Conservation (phyloP, 2,113 vertebrate genomes). For the Nycticryphes semicollaris region DNA sequence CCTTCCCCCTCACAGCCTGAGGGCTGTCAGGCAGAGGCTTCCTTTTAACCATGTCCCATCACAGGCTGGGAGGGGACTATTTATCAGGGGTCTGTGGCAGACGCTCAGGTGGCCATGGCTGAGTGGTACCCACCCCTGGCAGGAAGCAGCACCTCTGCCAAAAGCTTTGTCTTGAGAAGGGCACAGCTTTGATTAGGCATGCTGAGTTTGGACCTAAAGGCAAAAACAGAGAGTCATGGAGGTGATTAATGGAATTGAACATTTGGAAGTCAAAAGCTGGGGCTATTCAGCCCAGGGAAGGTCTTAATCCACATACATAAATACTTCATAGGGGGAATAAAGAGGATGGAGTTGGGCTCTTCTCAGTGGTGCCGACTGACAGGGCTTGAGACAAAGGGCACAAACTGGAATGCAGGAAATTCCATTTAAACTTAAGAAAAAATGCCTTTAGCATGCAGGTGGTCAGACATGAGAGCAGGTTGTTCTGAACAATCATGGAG, state of each 20-base stretch:
- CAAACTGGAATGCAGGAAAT: background rate
- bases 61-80: background rate
- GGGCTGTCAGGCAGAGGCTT: background rate
- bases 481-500: accelerated
- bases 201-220: background rate
- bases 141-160: background rate
- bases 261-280: background rate
- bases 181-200: accelerated
- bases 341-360: background rate
- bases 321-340: background rate
- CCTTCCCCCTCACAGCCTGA: background rate
- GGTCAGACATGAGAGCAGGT: background rate
- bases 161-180: background rate
- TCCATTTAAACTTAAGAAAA: background rate
- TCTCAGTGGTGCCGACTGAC: background rate
- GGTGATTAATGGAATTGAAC: background rate
- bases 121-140: background rate
- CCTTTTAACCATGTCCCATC: background rate
- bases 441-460: accelerated
- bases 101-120: accelerated
- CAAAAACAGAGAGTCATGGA: background rate
- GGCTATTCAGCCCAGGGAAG: background rate
- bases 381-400: accelerated
- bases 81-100: background rate
- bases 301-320: too few species aligned